Conservation (phyloP, 2,113 vertebrate species). For the Pyrgilauda ruficollis region DNA sequence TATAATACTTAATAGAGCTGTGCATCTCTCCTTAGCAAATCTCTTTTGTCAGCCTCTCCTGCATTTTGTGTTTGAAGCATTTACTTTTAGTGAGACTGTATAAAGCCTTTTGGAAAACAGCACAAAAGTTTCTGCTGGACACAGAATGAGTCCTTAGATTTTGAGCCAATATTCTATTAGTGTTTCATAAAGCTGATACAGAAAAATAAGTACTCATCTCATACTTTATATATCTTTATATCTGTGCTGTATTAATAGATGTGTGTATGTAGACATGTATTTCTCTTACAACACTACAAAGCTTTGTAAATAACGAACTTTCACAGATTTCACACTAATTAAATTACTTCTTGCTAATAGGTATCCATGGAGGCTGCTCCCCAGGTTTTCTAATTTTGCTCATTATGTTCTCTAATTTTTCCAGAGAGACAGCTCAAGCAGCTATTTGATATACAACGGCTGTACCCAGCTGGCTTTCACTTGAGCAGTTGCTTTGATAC, state of each 20-base stretch:
- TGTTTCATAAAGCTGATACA: neutral
- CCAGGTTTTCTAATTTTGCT: conserved; percentile 46
- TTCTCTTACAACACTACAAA: neutral
- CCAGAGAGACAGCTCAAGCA: conserved; percentile 49
- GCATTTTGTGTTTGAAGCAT: neutral
- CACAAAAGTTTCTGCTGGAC: neutral
- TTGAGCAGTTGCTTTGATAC: conserved; percentile 46
- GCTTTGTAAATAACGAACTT: conserved; percentile 33
- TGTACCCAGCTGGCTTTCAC: conserved; percentile 49
- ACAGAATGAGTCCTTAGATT: conserved; percentile 12
- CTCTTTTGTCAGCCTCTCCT: neutral
- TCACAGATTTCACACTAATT: conserved; percentile 11
- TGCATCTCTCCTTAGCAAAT: conserved; percentile 40
- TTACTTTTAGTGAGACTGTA: neutral
- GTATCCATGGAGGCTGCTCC: conserved; percentile 22
- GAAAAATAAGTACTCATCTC: neutral
- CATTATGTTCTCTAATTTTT: conserved; percentile 66
- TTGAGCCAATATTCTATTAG: conserved; percentile 8
- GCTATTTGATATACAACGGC: conserved; percentile 39
- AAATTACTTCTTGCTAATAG: conserved; percentile 22
- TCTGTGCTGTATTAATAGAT: neutral
- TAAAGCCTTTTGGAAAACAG: conserved; percentile 20
- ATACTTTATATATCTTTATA: neutral
- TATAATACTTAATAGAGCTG: conserved; percentile 26
- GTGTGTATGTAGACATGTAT: neutral